Evolutionary conservation across 2,888 invertebrate genomes (phyloP), one percentile per base, ranked within the genome.

Genomic region (Dryomyza anilis): DNA sequence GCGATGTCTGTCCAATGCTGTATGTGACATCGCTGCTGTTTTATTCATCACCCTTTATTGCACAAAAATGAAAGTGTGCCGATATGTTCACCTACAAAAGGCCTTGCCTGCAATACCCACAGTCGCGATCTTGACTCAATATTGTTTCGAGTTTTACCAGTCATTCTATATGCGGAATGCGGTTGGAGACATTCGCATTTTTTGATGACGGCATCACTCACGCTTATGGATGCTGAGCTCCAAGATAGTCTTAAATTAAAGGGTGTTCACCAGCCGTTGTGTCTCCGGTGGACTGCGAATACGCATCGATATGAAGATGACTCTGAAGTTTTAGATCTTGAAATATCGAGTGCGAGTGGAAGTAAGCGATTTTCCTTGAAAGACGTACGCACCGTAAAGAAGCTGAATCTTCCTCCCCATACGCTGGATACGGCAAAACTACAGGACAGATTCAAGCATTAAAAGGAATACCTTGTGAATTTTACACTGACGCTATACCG

Each of bases 171-270:
- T 21, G 65, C 45, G 52, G 53, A 8, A 66, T 21, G 3, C 27
- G 45, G 43, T 12, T 70, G 33, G 30, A 70, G 14, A 70, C 67
- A 7, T 71, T 62, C 21, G 69, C 67, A 3, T 69, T 67, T 21
- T 66, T 66, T 23, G 66, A 68, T n/a, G 65, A 68, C 30, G 66
- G 65, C 14, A 3, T 66, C 63, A 12, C 60, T 64, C 6, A 66
- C 64, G 7, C 45, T 66, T 4, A 68, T 66, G 39, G 66, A 66
- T 6, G 52, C 14, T n/a, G 46, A 46, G n/a, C 21, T 46, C 10
- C 21, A 21, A 19, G 29, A 5, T n/a, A 62, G 57, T 2, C 48
- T 69, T 10, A 45, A 64, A 3, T 19, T 65, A 12, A 58, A 60
- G 6, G 72, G 70, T 14, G 52, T 46, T 14, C 39, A 39, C 1